Percentiles rank a stretch among this genome's conserved stretches.
Evolutionary conservation across 2,113 vertebrate genomes (phyloP).

Genomic region (Delphinapterus leucas): DNA sequence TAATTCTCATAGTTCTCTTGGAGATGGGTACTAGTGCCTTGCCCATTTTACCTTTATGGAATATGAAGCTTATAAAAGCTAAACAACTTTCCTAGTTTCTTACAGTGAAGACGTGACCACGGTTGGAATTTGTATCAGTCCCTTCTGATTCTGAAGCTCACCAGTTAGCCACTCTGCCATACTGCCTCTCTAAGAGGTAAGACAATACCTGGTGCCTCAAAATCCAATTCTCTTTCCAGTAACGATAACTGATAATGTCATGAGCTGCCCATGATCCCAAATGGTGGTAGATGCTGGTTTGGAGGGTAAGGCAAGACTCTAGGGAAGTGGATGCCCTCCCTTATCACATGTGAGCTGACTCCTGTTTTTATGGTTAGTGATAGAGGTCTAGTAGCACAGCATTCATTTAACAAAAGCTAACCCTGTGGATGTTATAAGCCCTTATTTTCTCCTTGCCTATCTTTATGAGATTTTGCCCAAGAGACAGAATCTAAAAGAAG

Average conservation of each 20-base stretch:
- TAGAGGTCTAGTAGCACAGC: background rate
- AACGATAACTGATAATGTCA: background rate
- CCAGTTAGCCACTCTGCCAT: background rate
- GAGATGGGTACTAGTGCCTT: background rate
- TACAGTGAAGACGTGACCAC: background rate
- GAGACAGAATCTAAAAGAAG: background rate
- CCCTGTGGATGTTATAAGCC: background rate
- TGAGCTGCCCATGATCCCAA: background rate
- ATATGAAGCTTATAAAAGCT: background rate
- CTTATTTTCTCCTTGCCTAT: background rate
- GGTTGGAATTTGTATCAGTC: background rate
- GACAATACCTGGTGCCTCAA: background rate
- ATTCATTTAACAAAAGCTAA: constrained; percentile 8
- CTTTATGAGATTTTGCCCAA: constrained; percentile 12
- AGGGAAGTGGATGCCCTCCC: background rate
- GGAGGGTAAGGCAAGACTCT: background rate
- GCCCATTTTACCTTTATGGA: background rate
- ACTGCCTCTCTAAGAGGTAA: background rate
- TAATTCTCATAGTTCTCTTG: background rate
- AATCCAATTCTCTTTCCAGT: background rate
- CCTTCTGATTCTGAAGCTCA: background rate
- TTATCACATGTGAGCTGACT: background rate
- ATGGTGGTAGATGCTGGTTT: background rate
- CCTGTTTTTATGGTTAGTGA: background rate
- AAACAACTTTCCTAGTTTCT: background rate